Percentiles rank a stretch among this genome's conserved stretches.
Conservation (phyloP, 2,888 invertebrate genomes). For the Lottia scabra region DNA sequence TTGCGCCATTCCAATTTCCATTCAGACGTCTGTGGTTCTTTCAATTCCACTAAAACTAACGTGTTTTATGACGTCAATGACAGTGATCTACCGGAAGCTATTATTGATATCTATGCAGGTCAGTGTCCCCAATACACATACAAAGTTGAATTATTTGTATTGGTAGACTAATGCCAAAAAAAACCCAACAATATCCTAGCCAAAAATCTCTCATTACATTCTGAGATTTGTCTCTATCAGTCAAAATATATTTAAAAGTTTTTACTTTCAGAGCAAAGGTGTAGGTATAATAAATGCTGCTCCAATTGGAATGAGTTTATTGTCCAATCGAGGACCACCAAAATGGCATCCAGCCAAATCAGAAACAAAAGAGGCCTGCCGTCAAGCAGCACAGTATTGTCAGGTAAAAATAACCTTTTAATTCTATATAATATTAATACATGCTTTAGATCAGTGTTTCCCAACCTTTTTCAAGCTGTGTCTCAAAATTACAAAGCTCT, state of each 20-base stretch:
- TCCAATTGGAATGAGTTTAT: slow-evolving; percentile 84
- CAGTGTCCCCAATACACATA: too few relatives aligned
- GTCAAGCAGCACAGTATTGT: slow-evolving; percentile 51
- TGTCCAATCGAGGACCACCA: slow-evolving; percentile 77
- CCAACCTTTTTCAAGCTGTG: too few relatives aligned
- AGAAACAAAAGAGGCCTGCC: slow-evolving; percentile 54
- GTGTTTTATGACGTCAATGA: too few relatives aligned
- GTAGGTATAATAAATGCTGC: slow-evolving; percentile 88
- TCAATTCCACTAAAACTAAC: too few relatives aligned
- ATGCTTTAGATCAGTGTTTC: too few relatives aligned
- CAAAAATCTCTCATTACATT: background rate
- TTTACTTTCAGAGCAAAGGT: slow-evolving; percentile 74
- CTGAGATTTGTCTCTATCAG: background rate
- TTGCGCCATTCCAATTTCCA: too few relatives aligned
- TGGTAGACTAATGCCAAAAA: background rate
- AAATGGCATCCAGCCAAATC: slow-evolving; percentile 60
- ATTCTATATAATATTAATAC: too few relatives aligned
- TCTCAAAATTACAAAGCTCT: too few relatives aligned
- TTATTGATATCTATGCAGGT: too few relatives aligned
- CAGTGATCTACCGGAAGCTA: too few relatives aligned
- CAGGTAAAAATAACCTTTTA: slow-evolving; percentile 35
- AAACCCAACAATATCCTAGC: background rate
- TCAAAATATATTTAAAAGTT: too few relatives aligned
- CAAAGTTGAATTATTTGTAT: background rate
- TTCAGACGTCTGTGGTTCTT: too few relatives aligned